Evolutionary conservation across 2,113 vertebrate species (phyloP), one percentile per base, ranked within the genome.

Genomic region (Herpetotheres cachinnans): DNA sequence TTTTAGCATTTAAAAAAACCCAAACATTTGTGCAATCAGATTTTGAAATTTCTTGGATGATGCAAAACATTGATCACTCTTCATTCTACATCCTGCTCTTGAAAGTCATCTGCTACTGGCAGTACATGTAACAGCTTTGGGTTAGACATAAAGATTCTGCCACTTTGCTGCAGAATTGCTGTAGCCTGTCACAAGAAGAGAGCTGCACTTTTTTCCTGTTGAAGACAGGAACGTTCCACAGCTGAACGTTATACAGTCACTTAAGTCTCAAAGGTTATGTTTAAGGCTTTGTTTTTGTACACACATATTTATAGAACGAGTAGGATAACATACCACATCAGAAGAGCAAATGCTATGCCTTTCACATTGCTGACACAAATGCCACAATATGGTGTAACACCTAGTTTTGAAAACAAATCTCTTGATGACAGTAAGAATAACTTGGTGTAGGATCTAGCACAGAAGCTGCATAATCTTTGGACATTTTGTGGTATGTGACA

Each of bases 321-420:
- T 27, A 50, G 49, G 14, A 21, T 73, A 82, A 86, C 61, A 71
- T 34, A 50, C 74, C 81, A 84, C 83, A 70, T 65, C 46, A 96
- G 58, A 61, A 78, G n/a, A 91, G 49, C 20, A 86, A 91, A 69
- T 32, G 26, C 11, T 54, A 11, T 62, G 74, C 12, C 36, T 92
- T 94, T 88, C 22, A 19, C 15, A 1, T 59, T 79, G 69, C 46
- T 93, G 78, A 93, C 62, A 93, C 12, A 77, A 89, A 84, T 62
- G 40, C 49, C 82, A 80, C 54, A 90, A 21, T 46, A 77, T 69
- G 30, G 30, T 86, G 78, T 61, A 91, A 86, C 44, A 88, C 66
- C 63, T 88, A 52, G 16, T 91, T 96, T 89, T 71, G 70, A 72
- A 96, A 95, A 89, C 40, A 92, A 70, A 74, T 81, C 32, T 69